Evolutionary conservation across 2,113 vertebrate genomes (phyloP).

Genomic region (Pyxicephalus adspersus): DNA sequence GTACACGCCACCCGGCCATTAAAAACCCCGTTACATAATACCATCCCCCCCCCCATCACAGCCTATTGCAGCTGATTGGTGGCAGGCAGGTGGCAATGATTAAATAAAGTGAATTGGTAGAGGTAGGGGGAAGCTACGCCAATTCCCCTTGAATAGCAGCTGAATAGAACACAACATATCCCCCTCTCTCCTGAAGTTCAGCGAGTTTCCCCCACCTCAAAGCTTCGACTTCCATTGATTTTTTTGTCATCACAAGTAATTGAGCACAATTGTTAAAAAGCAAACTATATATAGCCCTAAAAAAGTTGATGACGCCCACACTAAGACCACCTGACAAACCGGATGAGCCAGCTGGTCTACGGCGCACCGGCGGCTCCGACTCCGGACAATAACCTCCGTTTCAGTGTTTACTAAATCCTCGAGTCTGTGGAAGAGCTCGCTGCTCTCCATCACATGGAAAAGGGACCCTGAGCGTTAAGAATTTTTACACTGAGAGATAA

Average conservation of each 20-base stretch:
- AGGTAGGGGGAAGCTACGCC: slow-evolving; percentile 1
- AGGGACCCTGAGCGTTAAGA: slow-evolving; percentile 43
- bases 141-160: slow-evolving; percentile 18
- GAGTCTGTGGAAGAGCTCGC: slow-evolving; percentile 26
- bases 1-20: slow-evolving; percentile 41
- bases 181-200: background rate
- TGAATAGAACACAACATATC: background rate
- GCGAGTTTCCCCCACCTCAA: slow-evolving; percentile 11
- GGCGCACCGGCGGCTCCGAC: slow-evolving; percentile 15
- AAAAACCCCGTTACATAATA: slow-evolving; percentile 20
- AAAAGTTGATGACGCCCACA: slow-evolving; percentile 26
- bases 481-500: slow-evolving; percentile 29
- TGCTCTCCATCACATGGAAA: slow-evolving; percentile 22
- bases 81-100: slow-evolving; percentile 30
- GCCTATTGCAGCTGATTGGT: slow-evolving; percentile 15
- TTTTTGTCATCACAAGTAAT: background rate
- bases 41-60: slow-evolving; percentile 17
- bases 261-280: slow-evolving; percentile 21
- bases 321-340: slow-evolving; percentile 28
- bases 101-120: slow-evolving; percentile 6
- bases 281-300: slow-evolving; percentile 53
- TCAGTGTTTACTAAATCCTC: slow-evolving; percentile 38
- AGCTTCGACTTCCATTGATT: background rate
- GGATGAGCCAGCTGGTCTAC: slow-evolving; percentile 36
- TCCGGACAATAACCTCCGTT: background rate